Evolutionary conservation across 2,113 vertebrate genomes (phyloP), one percentile per base, ranked within the genome.

Genomic region (Xenopus laevis): DNA sequence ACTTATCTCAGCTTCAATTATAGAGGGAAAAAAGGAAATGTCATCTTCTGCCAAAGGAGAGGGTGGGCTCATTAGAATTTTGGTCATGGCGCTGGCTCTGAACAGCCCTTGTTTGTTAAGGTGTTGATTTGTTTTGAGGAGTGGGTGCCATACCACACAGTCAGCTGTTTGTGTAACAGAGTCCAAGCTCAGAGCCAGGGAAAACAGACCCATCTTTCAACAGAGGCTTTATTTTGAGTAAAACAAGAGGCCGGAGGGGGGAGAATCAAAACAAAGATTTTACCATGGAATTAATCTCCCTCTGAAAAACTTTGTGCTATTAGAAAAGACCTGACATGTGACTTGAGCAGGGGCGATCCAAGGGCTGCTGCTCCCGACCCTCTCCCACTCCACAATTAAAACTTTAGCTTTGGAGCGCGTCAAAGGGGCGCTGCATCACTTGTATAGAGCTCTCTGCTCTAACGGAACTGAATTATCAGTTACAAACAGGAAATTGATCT

Each of bases 101-200:
- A 78, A 68, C 30, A 10, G 40, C 47, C 71, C 65, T 73, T 61
- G 8, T 40, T 40, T 40, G 33, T 40, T 57, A 68, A 70, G 65
- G 52, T 68, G 45, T 68, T 70, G 74, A 70, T 63, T 77, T 77
- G 74, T 77, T 77, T 62, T 77, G 73, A 59, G 55, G 30, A 57
- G 57, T 46, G 70, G 47, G 59, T 68, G 58, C 71, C 47, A 18
- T 45, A 61, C 70, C 65, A 68, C 71, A 72, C 77, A 69, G 71
- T 57, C 66, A 23, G 40, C 65, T 78, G 71, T 67, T 65, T 73
- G 74, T 72, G 66, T 40, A 1, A 68, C 46, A 15, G 16, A 68
- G 33, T 27, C 55, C 47, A 57, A 68, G 50, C 65, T 68, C 33
- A 47, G 21, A 52, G 21, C 65, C 40, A 59, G 27, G 44, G 50